phyloP scores from a whole-genome alignment of 2,888 invertebrate species.

The Drosophila limbata region DNA sequence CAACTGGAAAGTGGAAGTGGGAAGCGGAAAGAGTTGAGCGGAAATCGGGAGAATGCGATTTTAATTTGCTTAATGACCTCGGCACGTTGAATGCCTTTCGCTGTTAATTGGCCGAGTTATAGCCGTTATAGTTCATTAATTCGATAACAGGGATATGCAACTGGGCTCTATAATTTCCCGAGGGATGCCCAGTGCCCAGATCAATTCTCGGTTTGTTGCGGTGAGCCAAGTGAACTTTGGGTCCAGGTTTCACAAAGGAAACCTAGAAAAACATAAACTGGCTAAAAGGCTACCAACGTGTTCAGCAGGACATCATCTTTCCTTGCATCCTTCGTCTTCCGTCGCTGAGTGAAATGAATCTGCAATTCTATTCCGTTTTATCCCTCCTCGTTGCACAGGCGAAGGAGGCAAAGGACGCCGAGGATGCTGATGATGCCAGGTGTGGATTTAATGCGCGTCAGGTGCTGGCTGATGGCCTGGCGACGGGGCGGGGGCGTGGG shows the following conservation, averaged over 20 bases:
- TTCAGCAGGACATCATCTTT: conserved; percentile 44
- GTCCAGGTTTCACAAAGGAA: conserved; percentile 13
- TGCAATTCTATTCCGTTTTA: conserved; percentile 78
- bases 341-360: conserved; percentile 79
- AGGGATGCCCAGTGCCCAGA: not conserved
- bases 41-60: conserved; percentile 26
- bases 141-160: conserved; percentile 9
- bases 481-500: not conserved
- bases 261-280: conserved; percentile 38
- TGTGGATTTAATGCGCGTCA: conserved; percentile 28
- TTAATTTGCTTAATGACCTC: conserved; percentile 39
- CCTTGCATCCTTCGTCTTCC: conserved; percentile 26
- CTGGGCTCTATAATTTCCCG: conserved; percentile 16
- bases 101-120: conserved; percentile 31
- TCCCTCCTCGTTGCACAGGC: conserved; percentile 24
- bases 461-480: conserved; percentile 9
- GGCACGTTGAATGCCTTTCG: conserved; percentile 19
- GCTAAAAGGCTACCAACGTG: conserved; percentile 57
- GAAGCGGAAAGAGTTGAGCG: not conserved
- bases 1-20: not conserved
- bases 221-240: not conserved
- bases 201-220: not conserved
- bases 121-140: conserved; percentile 37
- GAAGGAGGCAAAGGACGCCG: conserved; percentile 35
- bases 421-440: conserved; percentile 64